These are phyloP conservation scores for Azorinus chamasolen DNA, from an alignment of 2,888 invertebrate species.

Conservation along the genomic window DNA sequence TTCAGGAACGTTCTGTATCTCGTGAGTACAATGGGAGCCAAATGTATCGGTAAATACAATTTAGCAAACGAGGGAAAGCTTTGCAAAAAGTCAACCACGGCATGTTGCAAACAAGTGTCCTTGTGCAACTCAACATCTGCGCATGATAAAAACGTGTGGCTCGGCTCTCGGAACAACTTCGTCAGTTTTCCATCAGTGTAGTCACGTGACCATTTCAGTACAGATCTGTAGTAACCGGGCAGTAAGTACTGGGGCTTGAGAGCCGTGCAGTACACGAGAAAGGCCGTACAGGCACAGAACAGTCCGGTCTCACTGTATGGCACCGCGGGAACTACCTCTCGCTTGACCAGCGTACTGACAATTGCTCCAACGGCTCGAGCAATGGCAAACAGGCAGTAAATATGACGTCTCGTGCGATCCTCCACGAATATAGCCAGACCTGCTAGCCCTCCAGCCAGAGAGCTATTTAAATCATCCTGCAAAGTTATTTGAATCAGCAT, in stretches of 20 bases:
- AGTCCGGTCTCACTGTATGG: constrained; percentile 73
- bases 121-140: constrained; percentile 74
- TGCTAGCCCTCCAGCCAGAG: constrained; percentile 76
- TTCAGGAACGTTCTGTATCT: constrained; percentile 66
- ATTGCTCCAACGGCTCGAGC: constrained; percentile 78
- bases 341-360: constrained; percentile 71
- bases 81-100: constrained; percentile 68
- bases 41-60: constrained; percentile 78
- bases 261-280: constrained; percentile 73
- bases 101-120: constrained; percentile 70
- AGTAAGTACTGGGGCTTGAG: constrained; percentile 72
- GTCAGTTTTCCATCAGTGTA: constrained; percentile 71
- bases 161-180: constrained; percentile 68
- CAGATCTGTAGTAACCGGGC: constrained; percentile 76
- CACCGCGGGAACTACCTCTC: constrained; percentile 67
- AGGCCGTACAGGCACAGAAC: constrained; percentile 73
- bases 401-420: constrained; percentile 66
- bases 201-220: constrained; percentile 79
- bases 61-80: constrained; percentile 78
- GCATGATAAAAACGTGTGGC: constrained; percentile 71
- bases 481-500: too few species aligned
- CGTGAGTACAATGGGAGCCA: constrained; percentile 76
- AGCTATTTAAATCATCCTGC: constrained; percentile 79
- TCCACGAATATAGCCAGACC: constrained; percentile 73
- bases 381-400: constrained; percentile 74